These are phyloP conservation scores for Drosophila bipectinata DNA, from an alignment of 1,140 invertebrate species.

Conservation along the genomic window DNA sequence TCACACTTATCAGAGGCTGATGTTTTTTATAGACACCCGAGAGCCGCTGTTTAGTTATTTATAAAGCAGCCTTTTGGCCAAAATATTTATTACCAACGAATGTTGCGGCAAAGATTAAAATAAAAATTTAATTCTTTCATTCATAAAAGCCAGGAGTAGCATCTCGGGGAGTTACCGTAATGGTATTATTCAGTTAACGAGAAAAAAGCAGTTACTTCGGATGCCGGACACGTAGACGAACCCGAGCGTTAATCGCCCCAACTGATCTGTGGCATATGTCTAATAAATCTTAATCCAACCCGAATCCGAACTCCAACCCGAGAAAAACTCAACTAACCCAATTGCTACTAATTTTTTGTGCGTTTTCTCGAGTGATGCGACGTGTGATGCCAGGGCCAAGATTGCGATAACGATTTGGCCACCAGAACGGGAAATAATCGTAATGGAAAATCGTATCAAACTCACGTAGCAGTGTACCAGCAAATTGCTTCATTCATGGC, in stretches of 20 bases:
- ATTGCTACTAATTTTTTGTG: slow-evolving; percentile 76
- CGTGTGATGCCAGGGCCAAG: slow-evolving; percentile 56
- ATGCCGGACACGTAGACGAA: slow-evolving; percentile 65
- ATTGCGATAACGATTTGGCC: slow-evolving; percentile 47
- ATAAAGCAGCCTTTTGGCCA: not conserved
- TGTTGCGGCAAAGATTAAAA: slow-evolving; percentile 27
- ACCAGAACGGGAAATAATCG: slow-evolving; percentile 29
- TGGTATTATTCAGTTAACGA: slow-evolving; percentile 10
- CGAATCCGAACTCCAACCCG: not conserved
- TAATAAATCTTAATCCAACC: slow-evolving; percentile 73
- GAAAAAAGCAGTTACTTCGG: slow-evolving; percentile 24
- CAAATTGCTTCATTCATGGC: slow-evolving; percentile 76
- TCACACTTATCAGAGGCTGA: not conserved
- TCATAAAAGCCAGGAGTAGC: slow-evolving; percentile 18
- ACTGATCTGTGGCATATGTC: slow-evolving; percentile 74
- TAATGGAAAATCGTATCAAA: slow-evolving; percentile 37
- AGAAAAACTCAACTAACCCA: slow-evolving; percentile 42
- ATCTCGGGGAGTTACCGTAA: not conserved
- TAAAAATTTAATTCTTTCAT: slow-evolving; percentile 43
- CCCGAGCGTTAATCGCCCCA: slow-evolving; percentile 47
- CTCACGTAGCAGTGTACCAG: slow-evolving; percentile 61
- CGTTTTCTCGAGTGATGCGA: slow-evolving; percentile 65
- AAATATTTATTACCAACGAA: slow-evolving; percentile 17
- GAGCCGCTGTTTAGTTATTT: slow-evolving; percentile 14
- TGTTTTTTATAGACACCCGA: not conserved